These are phyloP conservation scores for Ophiothrix spiculata DNA, from an alignment of 35 echinoderm and acorn worm genomes.

Conservation along the genomic window DNA sequence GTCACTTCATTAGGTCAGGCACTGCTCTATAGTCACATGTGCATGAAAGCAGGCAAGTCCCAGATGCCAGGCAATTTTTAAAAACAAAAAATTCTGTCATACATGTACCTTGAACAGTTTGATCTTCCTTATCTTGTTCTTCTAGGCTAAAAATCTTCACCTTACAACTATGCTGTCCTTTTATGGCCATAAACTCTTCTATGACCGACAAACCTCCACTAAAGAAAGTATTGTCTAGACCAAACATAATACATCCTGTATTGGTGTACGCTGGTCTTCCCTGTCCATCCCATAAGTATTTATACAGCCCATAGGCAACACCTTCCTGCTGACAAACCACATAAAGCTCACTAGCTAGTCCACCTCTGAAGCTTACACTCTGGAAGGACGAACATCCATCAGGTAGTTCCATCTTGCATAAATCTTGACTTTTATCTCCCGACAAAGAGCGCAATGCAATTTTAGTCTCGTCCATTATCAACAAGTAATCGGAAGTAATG, in stretches of 20 bases:
- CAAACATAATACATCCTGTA: neutral
- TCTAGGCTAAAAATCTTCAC: no score
- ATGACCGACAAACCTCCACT: no score
- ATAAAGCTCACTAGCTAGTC: neutral
- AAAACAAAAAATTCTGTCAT: no score
- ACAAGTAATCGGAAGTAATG: neutral
- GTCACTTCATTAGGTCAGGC: no score
- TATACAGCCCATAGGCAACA: neutral
- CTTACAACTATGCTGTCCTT: no score
- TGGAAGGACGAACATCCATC: neutral
- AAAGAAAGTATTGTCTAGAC: no score
- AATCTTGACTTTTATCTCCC: neutral
- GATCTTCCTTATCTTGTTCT: no score
- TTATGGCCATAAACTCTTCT: no score
- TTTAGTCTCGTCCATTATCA: neutral
- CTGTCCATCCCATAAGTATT: neutral
- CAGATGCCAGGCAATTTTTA: no score
- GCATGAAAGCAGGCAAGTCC: no score
- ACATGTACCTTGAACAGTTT: no score
- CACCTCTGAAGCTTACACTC: neutral
- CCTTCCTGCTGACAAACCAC: neutral
- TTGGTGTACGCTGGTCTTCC: neutral
- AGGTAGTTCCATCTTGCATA: neutral
- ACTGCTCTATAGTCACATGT: no score
- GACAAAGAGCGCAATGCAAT: neutral